A percentile compares a stretch with the other conserved stretches of the same genome.
phyloP scores from a whole-genome alignment of 2,888 invertebrate species.

The Melinaea menophilus region DNA sequence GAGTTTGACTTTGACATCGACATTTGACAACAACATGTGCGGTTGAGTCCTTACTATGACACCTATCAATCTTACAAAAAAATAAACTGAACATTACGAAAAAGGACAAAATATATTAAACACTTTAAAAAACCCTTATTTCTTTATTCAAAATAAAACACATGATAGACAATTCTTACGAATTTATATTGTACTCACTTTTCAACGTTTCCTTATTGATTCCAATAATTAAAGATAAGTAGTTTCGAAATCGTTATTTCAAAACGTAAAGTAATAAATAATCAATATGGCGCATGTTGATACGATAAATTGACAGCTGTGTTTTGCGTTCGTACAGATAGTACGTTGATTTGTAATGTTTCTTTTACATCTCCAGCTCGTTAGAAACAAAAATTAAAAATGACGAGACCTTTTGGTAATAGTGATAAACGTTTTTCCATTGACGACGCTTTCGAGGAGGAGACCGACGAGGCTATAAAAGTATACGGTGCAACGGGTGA shows the following conservation, averaged over 20 bases:
- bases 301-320: conserved; percentile 74
- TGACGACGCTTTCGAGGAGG: conserved; percentile 91
- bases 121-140: too few species aligned
- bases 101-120: too few species aligned
- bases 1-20: conserved; percentile 37
- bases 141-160: too few species aligned
- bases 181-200: too few species aligned
- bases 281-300: conserved; percentile 72
- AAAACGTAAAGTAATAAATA: conserved; percentile 20
- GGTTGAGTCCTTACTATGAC: too few species aligned
- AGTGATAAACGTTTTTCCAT: conserved; percentile 86
- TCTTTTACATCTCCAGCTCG: conserved; percentile 54
- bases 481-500: conserved; percentile 88
- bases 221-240: neutral
- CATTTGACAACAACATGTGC: neutral
- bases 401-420: conserved; percentile 73
- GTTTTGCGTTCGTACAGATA: conserved; percentile 52
- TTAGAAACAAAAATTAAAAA: conserved; percentile 53
- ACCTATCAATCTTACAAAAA: too few species aligned
- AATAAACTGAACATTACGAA: too few species aligned
- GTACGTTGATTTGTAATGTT: conserved; percentile 57
- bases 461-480: conserved; percentile 86
- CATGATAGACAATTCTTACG: too few species aligned
- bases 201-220: neutral
- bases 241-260: conserved; percentile 4